A percentile compares a stretch with the other conserved stretches of the same genome.
Evolutionary conservation across 2,888 invertebrate genomes (phyloP).

Genomic region (Villa cingulata): DNA sequence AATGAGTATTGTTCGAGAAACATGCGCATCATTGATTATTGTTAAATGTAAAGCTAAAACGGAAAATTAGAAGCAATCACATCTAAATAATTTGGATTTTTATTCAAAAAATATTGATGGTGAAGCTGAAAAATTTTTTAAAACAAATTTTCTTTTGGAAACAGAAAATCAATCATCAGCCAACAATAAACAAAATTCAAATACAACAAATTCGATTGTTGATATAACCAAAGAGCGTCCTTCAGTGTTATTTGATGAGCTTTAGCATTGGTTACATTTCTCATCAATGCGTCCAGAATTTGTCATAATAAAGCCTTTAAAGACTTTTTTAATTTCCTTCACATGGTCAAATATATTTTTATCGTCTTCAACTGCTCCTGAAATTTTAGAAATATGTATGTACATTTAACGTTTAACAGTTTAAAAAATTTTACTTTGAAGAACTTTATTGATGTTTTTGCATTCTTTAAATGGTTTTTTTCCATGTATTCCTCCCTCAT

Average conservation of each 20-base stretch:
- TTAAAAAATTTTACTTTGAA: no score
- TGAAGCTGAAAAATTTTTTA: constrained; percentile 20
- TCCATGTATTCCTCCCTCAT: no score
- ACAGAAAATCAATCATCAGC: background rate
- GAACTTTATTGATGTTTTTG: no score
- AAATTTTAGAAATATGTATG: no score
- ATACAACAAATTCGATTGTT: constrained; percentile 18
- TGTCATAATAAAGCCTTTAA: no score
- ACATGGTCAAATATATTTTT: no score
- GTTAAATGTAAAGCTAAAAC: constrained; percentile 40
- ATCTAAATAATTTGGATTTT: constrained; percentile 30
- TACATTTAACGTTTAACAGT: no score
- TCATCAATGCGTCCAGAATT: constrained; percentile 22
- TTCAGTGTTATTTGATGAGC: constrained; percentile 24
- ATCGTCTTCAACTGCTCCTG: no score
- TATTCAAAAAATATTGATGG: constrained; percentile 31
- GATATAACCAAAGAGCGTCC: constrained; percentile 14
- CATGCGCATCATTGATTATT: constrained; percentile 39
- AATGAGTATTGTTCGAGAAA: constrained; percentile 36
- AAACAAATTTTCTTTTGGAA: constrained; percentile 7
- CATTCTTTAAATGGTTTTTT: no score
- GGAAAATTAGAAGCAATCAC: constrained; percentile 42
- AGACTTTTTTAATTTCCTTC: no score
- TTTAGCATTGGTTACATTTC: constrained; percentile 29
- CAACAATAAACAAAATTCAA: background rate